Base-by-base conservation (phyloP, 1,140 invertebrate species). In the Ceratina australensis region DNA sequence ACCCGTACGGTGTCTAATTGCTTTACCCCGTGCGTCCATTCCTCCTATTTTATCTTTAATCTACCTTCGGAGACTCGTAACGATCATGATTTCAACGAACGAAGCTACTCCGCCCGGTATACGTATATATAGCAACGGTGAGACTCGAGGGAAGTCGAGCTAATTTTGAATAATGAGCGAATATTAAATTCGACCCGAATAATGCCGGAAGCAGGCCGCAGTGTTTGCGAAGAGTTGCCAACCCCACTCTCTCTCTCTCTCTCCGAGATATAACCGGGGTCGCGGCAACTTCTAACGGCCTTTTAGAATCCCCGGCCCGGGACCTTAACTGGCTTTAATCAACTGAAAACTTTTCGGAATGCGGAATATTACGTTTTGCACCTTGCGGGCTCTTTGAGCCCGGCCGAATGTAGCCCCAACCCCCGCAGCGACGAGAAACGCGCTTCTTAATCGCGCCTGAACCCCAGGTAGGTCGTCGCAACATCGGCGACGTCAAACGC, bases 91-190 rank as follows among this genome's bases (percentile, higher is more conserved):
- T 52, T 20, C 72, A 54, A 42, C 24, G 71, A 24, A 13, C 60
- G 67, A 22, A 49, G 33, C 33, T 42, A 3, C 33, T 42, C 33
- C 0, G 28, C 24, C 26, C 13, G 66, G 42, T 26, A 10, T 42
- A 47, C 3, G 0, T 26, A 22, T 28, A 78, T 26, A 22, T 28
- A 78, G 64, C 60, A 52, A 72, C 57, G 59, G 47, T 47, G 61
- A 28, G 64, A 59, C 68, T 69, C 68, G 52, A 18, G 49, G 59
- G 67, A 83, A 83, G 81, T 66, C 72, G 64, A 42, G 81, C 78
- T 86, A 86, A 84, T 86, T 86, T 84, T 86, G 84, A 86, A 86
- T 86, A 86, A 86, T 82, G 85, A 78, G 68, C 67, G 81, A 86
- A 86, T 86, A 86, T 86, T 81, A 86, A 86, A 86, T 86, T 84